Evolutionary conservation across 2,797 vertebrate species (phyloP), one percentile per base, ranked within the genome.

Genomic region (Echiichthys vipera): DNA sequence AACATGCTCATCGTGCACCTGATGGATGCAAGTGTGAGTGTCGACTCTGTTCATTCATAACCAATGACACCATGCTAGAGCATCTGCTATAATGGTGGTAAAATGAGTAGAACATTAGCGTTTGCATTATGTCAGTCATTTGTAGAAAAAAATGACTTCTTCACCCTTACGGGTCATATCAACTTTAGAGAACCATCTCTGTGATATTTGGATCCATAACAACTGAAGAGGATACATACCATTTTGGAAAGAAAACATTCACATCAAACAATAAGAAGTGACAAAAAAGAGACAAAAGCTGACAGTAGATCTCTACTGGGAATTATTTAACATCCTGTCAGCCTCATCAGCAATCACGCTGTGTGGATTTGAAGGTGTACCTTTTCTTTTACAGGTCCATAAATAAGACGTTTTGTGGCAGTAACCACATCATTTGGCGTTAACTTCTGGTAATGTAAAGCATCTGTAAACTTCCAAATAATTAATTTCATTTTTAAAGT

Each of bases 1-100:
- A 49, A 75, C 45, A 64, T 40, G 64, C 55, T 74, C 61, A 54
- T 56, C 13, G 13, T 53, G 67, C 63, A 68, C 34, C 43, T 70
- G 65, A 83, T 47, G 43, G 55, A 50, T 71, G 51, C 25, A 18
- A 34, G 46, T 8, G 34, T 49, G 32, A 39, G 17, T 22, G 14
- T 22, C 0, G 8, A 53, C 34, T 43, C 37, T 1, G 11, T 22
- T 40, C n/a, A 47, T 27, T 55, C 27, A 24, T 22, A 65, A 70
- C 36, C 15, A 34, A 24, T 8, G 14, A 77, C 27, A 37, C 12
- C 11, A 3, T 7, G 20, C 45, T 42, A n/a, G 12, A 45, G 47
- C 17, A 6, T 49, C 27, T 45, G 63, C 20, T 47, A 7, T 15
- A 24, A 63, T 62, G 47, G 67, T n/a, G n/a, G 34, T 15, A 24